Evolutionary conservation across 2,113 vertebrate species (phyloP).

Genomic region (Probosciger aterrimus): DNA sequence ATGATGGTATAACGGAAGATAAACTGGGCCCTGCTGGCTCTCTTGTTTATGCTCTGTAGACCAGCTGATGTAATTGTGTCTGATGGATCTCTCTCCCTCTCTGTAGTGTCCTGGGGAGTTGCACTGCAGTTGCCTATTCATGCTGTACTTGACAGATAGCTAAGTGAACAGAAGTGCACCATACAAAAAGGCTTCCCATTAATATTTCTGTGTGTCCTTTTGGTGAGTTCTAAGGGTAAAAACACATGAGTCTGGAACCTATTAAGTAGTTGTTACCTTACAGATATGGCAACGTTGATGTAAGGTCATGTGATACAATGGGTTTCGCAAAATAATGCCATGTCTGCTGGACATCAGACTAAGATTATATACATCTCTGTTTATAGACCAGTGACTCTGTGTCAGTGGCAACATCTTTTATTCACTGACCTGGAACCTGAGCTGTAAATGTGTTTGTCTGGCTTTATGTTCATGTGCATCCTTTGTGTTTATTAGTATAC

Average conservation of each 20-base stretch:
- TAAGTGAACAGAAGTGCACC: background rate
- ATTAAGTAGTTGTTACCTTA: background rate
- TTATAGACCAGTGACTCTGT: background rate
- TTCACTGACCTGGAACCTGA: background rate
- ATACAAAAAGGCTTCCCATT: background rate
- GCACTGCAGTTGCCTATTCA: background rate
- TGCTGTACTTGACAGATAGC: background rate
- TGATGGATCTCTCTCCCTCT: background rate
- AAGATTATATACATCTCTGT: background rate
- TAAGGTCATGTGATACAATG: background rate
- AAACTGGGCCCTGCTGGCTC: background rate
- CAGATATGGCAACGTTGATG: background rate
- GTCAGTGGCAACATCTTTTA: background rate
- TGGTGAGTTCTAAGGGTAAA: background rate
- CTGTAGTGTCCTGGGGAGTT: background rate
- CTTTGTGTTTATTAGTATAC: background rate
- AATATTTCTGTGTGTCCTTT: background rate
- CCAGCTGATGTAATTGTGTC: constrained; percentile 23
- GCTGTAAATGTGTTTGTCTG: constrained; percentile 7
- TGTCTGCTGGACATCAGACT: background rate
- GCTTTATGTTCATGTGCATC: background rate
- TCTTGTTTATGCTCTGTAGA: background rate
- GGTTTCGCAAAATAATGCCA: background rate
- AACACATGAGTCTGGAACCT: background rate
- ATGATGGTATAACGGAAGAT: background rate